Conservation (phyloP, 2,113 vertebrate genomes). For the Pollachius pollachius region DNA sequence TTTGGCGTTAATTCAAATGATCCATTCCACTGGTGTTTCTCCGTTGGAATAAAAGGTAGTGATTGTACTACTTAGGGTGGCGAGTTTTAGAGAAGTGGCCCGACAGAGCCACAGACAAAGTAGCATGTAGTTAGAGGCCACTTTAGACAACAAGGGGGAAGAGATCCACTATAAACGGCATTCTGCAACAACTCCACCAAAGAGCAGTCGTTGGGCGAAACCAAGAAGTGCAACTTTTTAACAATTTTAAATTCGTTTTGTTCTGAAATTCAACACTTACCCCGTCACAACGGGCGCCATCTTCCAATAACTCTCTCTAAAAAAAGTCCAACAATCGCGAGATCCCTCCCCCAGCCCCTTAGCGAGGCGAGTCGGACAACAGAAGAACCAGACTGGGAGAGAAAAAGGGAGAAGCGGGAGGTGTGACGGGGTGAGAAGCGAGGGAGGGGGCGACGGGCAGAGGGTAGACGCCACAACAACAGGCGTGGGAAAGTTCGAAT, state of each 20-base stretch:
- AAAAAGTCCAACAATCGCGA: slow-evolving; percentile 80
- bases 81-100: slow-evolving; percentile 33
- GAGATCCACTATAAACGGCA: too few species aligned
- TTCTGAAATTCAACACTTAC: slow-evolving; percentile 80
- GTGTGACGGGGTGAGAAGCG: slow-evolving; percentile 30
- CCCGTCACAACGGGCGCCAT: slow-evolving; percentile 99
- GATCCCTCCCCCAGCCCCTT: slow-evolving; percentile 52
- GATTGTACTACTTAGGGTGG: slow-evolving; percentile 29
- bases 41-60: neutral
- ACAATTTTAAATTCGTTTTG: slow-evolving; percentile 18
- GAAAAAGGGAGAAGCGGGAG: slow-evolving; percentile 32
- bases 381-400: slow-evolving; percentile 38
- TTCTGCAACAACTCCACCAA: too few species aligned
- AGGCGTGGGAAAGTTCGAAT: slow-evolving; percentile 76
- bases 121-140: neutral
- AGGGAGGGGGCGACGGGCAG: slow-evolving; percentile 20
- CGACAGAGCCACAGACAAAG: slow-evolving; percentile 23
- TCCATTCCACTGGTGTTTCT: too few species aligned
- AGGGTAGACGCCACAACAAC: slow-evolving; percentile 61
- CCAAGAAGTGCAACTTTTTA: neutral
- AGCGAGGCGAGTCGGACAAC: slow-evolving; percentile 34
- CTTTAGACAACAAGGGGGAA: neutral
- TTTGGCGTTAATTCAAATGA: too few species aligned
- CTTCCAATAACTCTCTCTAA: slow-evolving; percentile 87
- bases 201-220: neutral